A percentile compares a stretch with the other conserved stretches of the same genome.
Evolutionary conservation across 2,888 invertebrate species (phyloP).

Genomic region (Sinohyriopsis cumingii): DNA sequence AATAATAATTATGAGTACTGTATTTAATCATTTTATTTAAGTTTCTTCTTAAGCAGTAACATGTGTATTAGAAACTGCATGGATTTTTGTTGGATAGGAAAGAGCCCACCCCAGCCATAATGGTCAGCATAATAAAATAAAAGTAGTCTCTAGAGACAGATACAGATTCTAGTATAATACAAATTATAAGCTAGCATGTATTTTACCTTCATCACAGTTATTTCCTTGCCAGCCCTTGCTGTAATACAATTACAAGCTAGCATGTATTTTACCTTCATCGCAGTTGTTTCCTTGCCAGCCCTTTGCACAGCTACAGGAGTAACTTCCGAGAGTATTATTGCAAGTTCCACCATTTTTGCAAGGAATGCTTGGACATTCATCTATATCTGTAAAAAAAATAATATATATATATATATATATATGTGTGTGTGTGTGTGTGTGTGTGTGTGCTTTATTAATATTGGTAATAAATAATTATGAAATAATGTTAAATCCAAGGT

Average conservation of each 20-base stretch:
- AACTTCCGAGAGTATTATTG: conserved; percentile 8
- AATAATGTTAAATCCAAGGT: too few relatives aligned
- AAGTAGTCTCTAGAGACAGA: too few relatives aligned
- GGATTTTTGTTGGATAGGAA: too few relatives aligned
- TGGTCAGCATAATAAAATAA: too few relatives aligned
- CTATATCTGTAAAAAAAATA: conserved; percentile 6
- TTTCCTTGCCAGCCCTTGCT: conserved; percentile 16
- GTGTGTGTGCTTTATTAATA: too few relatives aligned
- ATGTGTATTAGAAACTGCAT: too few relatives aligned
- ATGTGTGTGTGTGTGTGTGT: too few relatives aligned
- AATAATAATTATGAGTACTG: too few relatives aligned
- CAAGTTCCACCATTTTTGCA: conserved; percentile 21
- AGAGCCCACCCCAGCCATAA: too few relatives aligned
- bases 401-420: neutral
- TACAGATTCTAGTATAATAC: neutral
- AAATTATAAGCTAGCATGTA: neutral
- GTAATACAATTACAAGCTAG: neutral
- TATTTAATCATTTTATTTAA: too few relatives aligned
- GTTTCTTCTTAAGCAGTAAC: too few relatives aligned
- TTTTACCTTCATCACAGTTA: conserved; percentile 21
- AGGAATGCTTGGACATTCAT: conserved; percentile 9
- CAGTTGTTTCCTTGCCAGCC: conserved; percentile 8
- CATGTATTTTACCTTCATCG: conserved; percentile 6
- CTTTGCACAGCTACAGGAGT: conserved; percentile 2
- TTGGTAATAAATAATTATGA: too few relatives aligned